Evolutionary conservation across 2,888 invertebrate species (phyloP).

Genomic region (Chironomus riparius): DNA sequence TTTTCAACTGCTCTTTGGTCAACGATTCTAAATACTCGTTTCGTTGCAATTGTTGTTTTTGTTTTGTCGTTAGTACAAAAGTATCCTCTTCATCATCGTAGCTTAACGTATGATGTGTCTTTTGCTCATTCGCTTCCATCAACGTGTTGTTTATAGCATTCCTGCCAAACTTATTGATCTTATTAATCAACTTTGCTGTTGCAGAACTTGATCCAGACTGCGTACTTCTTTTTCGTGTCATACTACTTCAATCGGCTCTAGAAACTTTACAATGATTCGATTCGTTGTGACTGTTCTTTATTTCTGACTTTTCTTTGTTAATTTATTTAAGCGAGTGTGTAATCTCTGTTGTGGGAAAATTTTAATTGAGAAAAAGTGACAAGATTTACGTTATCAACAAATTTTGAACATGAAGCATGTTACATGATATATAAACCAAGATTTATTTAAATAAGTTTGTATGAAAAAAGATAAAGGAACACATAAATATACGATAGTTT

Average conservation of each 20-base stretch:
- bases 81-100: slow-evolving; percentile 15
- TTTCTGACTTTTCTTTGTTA: slow-evolving; percentile 20
- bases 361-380: neutral
- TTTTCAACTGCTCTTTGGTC: slow-evolving; percentile 60
- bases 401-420: no score
- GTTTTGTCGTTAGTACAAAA: slow-evolving; percentile 31
- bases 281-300: slow-evolving; percentile 10
- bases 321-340: neutral
- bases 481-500: no score
- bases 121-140: neutral
- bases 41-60: slow-evolving; percentile 31
- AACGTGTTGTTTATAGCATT: slow-evolving; percentile 12
- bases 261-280: neutral
- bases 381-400: neutral
- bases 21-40: slow-evolving; percentile 46
- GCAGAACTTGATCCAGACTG: slow-evolving; percentile 23
- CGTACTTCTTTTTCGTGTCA: slow-evolving; percentile 17
- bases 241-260: neutral
- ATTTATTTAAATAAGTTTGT: no score
- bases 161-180: slow-evolving; percentile 14
- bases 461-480: no score
- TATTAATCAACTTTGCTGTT: slow-evolving; percentile 24
- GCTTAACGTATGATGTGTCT: neutral
- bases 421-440: no score
- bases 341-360: neutral